Percentiles rank a stretch among this genome's conserved stretches.
Conservation (phyloP, 2,888 invertebrate genomes). For the Dioctria linearis region DNA sequence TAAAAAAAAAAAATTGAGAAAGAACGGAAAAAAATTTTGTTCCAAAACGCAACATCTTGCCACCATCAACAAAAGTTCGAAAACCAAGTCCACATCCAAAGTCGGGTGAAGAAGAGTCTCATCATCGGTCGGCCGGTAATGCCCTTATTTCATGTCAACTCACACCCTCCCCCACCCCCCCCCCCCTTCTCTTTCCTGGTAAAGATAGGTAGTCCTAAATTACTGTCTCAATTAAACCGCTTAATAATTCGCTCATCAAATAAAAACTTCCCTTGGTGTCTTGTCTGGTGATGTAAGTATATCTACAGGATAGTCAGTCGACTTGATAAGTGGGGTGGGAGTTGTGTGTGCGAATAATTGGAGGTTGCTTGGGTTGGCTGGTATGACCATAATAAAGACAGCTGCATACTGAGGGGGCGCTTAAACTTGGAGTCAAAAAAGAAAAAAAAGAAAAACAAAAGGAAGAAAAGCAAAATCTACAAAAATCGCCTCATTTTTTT, state of each 20-base stretch:
- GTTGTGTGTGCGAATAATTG: neutral
- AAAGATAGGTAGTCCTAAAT: conserved; percentile 11
- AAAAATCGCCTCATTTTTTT: conserved; percentile 44
- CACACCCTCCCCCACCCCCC: neutral
- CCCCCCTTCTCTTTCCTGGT: neutral
- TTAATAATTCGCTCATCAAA: conserved; percentile 53
- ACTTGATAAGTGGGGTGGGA: neutral
- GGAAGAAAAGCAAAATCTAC: too few species aligned
- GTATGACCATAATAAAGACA: too few species aligned
- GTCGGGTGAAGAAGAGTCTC: neutral
- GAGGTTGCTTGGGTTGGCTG: too few species aligned
- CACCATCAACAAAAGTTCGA: conserved; percentile 7
- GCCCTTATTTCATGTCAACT: neutral
- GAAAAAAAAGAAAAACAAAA: neutral
- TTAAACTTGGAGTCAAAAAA: neutral
- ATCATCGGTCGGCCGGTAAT: too few species aligned
- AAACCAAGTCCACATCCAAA: neutral
- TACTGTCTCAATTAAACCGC: conserved; percentile 51
- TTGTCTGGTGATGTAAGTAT: neutral
- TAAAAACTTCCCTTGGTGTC: conserved; percentile 49
- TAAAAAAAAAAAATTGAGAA: conserved; percentile 3
- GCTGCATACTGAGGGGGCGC: too few species aligned
- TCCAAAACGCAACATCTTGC: conserved; percentile 23
- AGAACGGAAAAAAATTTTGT: conserved; percentile 5
- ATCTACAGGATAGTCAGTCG: neutral